Percentiles rank a stretch among this genome's conserved stretches.
phyloP scores from a whole-genome alignment of 2,797 vertebrate genomes.

The Pogonophryne albipinna region DNA sequence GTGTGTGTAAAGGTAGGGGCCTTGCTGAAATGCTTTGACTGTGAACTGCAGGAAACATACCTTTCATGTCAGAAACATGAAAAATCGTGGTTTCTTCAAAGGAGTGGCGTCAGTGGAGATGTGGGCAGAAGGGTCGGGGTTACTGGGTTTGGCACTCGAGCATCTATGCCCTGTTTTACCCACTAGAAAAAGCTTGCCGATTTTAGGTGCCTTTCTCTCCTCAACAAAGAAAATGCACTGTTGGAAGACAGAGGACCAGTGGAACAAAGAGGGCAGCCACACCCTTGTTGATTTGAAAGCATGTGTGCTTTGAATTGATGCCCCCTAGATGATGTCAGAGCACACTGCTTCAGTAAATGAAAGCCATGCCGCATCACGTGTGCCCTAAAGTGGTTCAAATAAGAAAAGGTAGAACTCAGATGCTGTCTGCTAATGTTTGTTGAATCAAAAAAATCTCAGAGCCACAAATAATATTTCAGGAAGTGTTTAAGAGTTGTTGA shows the following conservation, averaged over 20 bases:
- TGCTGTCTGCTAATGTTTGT: constrained; percentile 21
- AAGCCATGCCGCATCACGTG: constrained; percentile 11
- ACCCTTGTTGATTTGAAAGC: constrained; percentile 13
- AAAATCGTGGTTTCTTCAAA: constrained; percentile 56
- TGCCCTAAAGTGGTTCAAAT: constrained; percentile 17
- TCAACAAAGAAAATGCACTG: constrained; percentile 16
- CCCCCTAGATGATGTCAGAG: constrained; percentile 26
- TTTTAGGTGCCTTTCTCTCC: background rate
- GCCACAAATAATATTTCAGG: background rate
- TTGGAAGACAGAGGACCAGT: constrained; percentile 21
- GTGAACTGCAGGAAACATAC: constrained; percentile 39
- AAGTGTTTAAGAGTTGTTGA: constrained; percentile 19
- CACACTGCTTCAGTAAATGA: constrained; percentile 1
- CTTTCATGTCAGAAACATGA: constrained; percentile 50
- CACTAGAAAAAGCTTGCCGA: background rate
- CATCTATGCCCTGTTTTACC: constrained; percentile 1
- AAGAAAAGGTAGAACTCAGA: constrained; percentile 7
- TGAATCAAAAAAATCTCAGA: background rate
- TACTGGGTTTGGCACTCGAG: background rate
- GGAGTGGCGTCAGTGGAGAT: constrained; percentile 32
- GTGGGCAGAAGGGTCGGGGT: constrained; percentile 5
- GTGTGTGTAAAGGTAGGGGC: constrained; percentile 38
- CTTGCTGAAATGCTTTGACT: constrained; percentile 8
- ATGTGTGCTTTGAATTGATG: constrained; percentile 6
- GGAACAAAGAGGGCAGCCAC: constrained; percentile 25